Base-by-base conservation (phyloP, 2,888 invertebrate genomes). In the Calameuta filiformis region DNA sequence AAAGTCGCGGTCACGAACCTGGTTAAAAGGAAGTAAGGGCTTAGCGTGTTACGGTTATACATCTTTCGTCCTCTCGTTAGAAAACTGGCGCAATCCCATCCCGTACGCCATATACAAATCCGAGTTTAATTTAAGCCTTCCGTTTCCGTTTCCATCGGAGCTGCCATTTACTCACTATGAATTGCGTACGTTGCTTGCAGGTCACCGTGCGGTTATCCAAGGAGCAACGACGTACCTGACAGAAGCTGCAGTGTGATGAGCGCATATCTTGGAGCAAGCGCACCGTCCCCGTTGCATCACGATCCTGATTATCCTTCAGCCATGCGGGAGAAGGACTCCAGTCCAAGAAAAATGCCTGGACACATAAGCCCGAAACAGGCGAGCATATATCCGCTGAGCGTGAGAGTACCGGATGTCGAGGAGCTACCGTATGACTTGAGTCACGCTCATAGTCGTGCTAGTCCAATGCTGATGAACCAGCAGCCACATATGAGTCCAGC, bases 321-420 rank as follows among this genome's bases (percentile, higher is more conserved):
- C 92, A 96, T 96, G 95, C 95, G 97, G 94, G 97, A 97, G 94
- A 97, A 97, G 93, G 97, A 97, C 94, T 96, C 97, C 92, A 96
- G 96, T 91, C 97, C 97, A 92, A 94, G 97, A 93, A 97, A 97
- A 94, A 96, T 97, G 95, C 93, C 95, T 83, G 94, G 94, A 77
- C 94, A 94, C 90, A 93, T 93, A 85, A 95, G 95, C 88, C 95
- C 95, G 79, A 95, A 95, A 91, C 95, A 95, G 91, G 95, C 95
- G 82, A 94, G 95, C 85, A 95, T 95, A 82, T 95, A 95, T 91
- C 95, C 95, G 75, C 92, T 95, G 85, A 92, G 93, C 77, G 93
- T 94, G 83, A 93, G 95, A 85, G 93, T 94, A 80, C 93, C 94
- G 80, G 93, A 93, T 79, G 91, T 92, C 85, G 92, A 92, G 80